A percentile compares a stretch with the other conserved stretches of the same genome.
Evolutionary conservation across 2,888 invertebrate species (phyloP).

Genomic region (Cephus pygmeus): DNA sequence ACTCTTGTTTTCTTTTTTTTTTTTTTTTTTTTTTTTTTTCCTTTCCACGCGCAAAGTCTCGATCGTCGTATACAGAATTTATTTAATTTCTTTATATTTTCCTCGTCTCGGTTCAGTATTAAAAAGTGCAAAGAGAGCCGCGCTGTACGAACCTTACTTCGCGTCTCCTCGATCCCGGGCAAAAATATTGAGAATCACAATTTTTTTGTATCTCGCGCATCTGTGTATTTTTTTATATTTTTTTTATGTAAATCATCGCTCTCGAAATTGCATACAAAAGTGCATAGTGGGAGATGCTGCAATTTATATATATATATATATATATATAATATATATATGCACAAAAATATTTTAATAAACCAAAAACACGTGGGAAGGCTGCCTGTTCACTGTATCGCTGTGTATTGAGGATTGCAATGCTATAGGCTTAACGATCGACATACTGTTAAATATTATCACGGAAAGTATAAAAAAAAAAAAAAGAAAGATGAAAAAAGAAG

Average conservation of each 20-base stretch:
- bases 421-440: constrained; percentile 31
- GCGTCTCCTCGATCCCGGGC: too few species aligned
- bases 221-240: background rate
- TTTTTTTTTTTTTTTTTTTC: too few species aligned
- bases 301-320: background rate
- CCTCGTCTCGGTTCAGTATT: background rate
- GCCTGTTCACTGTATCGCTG: background rate
- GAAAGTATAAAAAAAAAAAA: constrained; percentile 39
- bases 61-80: background rate
- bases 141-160: too few species aligned
- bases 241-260: background rate
- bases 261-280: background rate
- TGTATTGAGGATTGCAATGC: constrained; percentile 47
- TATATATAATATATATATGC: background rate
- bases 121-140: background rate
- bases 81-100: background rate
- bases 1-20: background rate
- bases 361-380: background rate
- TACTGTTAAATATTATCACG: constrained; percentile 43
- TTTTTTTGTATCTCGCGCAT: too few species aligned
- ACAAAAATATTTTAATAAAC: background rate
- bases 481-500: constrained; percentile 17
- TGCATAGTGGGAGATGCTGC: background rate
- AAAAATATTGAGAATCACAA: background rate
- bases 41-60: background rate